Evolutionary conservation across 1,140 invertebrate species (phyloP).

Genomic region (Chlorops oryzae): DNA sequence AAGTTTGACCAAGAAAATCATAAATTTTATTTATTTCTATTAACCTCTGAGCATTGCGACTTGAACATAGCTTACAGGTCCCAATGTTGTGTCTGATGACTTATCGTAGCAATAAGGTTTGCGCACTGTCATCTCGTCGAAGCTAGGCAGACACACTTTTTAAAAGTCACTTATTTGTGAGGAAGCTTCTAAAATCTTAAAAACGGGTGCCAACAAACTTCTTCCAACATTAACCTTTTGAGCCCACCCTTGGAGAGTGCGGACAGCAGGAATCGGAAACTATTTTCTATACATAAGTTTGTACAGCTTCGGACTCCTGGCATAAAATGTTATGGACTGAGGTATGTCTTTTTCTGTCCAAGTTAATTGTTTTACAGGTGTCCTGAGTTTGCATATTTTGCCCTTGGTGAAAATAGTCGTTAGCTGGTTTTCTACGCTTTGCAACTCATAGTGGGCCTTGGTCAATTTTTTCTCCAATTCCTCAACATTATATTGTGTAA

Average conservation of each 20-base stretch:
- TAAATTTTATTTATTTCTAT: background rate
- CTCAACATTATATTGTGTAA: no score
- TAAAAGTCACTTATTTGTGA: background rate
- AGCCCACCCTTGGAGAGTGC: background rate
- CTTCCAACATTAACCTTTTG: background rate
- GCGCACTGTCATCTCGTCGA: background rate
- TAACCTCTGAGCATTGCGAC: background rate
- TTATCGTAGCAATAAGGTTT: background rate
- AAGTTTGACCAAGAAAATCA: no score
- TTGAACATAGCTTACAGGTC: conserved; percentile 2
- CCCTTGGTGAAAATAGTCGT: no score
- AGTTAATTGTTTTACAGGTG: background rate
- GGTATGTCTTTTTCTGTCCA: background rate
- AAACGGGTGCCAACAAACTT: background rate
- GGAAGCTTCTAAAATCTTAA: background rate
- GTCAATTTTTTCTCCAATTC: no score
- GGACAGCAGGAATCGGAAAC: background rate
- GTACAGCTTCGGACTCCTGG: background rate
- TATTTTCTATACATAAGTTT: background rate
- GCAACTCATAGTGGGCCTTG: no score
- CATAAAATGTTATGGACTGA: background rate
- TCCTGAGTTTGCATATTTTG: background rate
- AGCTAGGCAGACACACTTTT: background rate
- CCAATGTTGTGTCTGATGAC: conserved; percentile 1
- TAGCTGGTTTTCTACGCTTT: no score